Conservation (phyloP, 2,113 vertebrate genomes). For the Anarhynchus alexandrinus region DNA sequence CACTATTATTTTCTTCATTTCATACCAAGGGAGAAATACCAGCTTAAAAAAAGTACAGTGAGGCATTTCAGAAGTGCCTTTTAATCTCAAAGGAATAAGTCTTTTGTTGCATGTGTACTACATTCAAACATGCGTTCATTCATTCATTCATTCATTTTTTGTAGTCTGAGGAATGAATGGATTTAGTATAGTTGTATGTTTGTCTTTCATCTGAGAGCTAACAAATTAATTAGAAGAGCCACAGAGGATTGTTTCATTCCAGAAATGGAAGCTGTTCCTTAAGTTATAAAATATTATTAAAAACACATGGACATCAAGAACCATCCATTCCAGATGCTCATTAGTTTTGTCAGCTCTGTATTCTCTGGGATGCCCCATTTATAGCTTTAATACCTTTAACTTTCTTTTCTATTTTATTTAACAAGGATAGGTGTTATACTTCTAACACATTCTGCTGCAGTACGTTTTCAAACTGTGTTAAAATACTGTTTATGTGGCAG, state of each 20-base stretch:
- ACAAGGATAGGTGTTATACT: neutral
- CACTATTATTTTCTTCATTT: neutral
- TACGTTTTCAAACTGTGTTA: neutral
- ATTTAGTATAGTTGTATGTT: neutral
- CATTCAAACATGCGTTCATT: neutral
- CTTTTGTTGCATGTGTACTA: neutral
- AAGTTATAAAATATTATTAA: neutral
- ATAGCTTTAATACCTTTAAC: neutral
- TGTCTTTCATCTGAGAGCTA: neutral
- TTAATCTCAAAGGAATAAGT: neutral
- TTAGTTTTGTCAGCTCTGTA: neutral
- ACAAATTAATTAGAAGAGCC: neutral
- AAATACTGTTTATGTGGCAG: slow-evolving; percentile 56
- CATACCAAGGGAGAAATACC: neutral
- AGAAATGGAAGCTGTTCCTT: neutral
- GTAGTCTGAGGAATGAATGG: neutral
- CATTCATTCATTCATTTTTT: neutral
- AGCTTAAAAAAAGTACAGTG: neutral
- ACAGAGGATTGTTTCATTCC: neutral
- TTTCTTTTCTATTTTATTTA: neutral
- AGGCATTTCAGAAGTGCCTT: neutral
- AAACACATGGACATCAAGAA: neutral
- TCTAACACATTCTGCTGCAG: neutral
- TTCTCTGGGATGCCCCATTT: neutral
- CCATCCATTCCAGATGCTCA: neutral